phyloP scores from a whole-genome alignment of 2,113 vertebrate genomes.

The Syrrhaptes paradoxus region DNA sequence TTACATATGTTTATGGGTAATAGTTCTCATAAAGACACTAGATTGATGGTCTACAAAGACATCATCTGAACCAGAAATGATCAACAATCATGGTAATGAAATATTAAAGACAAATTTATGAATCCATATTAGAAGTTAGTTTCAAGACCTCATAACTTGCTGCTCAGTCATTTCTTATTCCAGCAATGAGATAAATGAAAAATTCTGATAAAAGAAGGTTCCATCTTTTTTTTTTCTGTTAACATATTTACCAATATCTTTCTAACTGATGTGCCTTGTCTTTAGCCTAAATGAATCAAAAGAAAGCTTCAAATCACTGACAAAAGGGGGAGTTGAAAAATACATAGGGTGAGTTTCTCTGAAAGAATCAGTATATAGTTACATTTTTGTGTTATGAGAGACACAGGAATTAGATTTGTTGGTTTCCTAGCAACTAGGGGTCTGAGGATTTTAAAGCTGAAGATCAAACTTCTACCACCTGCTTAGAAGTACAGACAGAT shows the following conservation, averaged over 20 bases:
- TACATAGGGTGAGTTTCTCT: background rate
- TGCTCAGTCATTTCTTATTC: conserved; percentile 57
- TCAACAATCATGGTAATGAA: conserved; percentile 69
- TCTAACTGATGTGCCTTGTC: background rate
- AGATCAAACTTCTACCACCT: conserved; percentile 60
- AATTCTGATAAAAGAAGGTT: conserved; percentile 13
- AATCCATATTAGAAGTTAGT: conserved; percentile 63
- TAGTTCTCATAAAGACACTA: conserved; percentile 66
- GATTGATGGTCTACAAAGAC: conserved; percentile 66
- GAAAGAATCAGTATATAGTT: conserved; percentile 47
- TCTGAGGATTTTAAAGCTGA: conserved; percentile 53
- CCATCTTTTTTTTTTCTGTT: background rate
- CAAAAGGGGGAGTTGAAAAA: conserved; percentile 14
- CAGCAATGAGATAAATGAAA: conserved; percentile 33
- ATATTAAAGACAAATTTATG: conserved; percentile 72
- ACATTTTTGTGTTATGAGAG: conserved; percentile 60
- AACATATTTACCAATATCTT: conserved; percentile 35
- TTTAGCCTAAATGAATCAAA: conserved; percentile 25
- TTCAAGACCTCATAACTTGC: conserved; percentile 48
- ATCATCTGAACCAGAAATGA: conserved; percentile 62
- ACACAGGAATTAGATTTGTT: conserved; percentile 60
- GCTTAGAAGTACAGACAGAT: conserved; percentile 57
- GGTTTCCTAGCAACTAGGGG: conserved; percentile 74
- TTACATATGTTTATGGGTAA: conserved; percentile 72
- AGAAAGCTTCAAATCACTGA: conserved; percentile 53